These are phyloP conservation scores for Lepidostoma basale DNA, from an alignment of 1,140 invertebrate species.

Conservation along the genomic window DNA sequence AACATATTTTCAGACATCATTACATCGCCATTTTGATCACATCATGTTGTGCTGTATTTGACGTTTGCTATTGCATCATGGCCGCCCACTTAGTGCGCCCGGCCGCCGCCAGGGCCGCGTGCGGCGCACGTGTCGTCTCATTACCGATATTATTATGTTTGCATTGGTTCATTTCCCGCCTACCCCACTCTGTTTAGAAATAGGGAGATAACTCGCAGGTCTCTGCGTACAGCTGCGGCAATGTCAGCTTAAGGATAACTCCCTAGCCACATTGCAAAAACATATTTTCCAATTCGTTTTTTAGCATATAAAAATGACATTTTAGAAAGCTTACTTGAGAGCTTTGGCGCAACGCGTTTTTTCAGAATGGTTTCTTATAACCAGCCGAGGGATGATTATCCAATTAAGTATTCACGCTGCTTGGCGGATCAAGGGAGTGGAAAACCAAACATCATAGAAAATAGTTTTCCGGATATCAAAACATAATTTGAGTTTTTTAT, in stretches of 20 bases:
- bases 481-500: too few species aligned
- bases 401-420: constrained; percentile 29
- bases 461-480: constrained; percentile 6
- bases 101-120: constrained; percentile 16
- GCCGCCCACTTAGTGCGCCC: constrained; percentile 24
- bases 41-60: constrained; percentile 6
- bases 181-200: not conserved
- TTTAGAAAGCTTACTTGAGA: too few species aligned
- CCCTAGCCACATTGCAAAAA: too few species aligned
- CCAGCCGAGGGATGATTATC: constrained; percentile 25
- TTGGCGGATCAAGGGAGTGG: constrained; percentile 2
- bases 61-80: constrained; percentile 14
- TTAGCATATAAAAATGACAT: too few species aligned
- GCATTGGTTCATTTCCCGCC: constrained; percentile 23
- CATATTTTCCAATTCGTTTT: too few species aligned
- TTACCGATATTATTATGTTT: constrained; percentile 35
- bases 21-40: constrained; percentile 2
- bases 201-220: too few species aligned
- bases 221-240: not conserved
- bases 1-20: constrained; percentile 1
- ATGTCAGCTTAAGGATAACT: too few species aligned
- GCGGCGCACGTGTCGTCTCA: constrained; percentile 24
- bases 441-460: constrained; percentile 9
- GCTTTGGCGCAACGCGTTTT: too few species aligned
- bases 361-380: too few species aligned